A percentile compares a stretch with the other conserved stretches of the same genome.
Evolutionary conservation across 2,797 vertebrate species (phyloP).

Genomic region (Sylvia borin): DNA sequence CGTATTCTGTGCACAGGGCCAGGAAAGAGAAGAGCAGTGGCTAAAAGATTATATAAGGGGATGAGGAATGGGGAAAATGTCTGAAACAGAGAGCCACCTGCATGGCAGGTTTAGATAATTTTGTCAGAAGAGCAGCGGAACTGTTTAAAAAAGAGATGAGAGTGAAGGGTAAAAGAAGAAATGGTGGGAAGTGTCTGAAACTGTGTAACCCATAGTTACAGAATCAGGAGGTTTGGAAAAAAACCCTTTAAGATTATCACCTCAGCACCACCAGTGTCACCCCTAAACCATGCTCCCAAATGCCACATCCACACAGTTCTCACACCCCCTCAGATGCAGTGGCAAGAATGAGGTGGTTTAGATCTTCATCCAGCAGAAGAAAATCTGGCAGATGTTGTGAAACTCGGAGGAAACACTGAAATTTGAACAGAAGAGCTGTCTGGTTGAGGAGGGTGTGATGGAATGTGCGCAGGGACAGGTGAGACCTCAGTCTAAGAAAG

Average conservation of each 20-base stretch:
- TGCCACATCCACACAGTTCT: neutral
- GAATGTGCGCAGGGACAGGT: fast-evolving
- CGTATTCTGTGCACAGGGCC: fast-evolving
- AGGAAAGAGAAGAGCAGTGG: neutral
- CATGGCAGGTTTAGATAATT: neutral
- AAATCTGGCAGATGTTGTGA: neutral
- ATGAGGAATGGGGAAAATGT: neutral
- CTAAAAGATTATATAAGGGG: fast-evolving
- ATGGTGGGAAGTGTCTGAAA: neutral
- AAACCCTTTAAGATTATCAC: neutral
- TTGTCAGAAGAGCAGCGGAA: neutral
- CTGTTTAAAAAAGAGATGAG: neutral
- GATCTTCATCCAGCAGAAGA: neutral
- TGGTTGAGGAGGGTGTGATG: neutral
- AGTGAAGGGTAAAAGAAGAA: neutral
- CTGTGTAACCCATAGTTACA: neutral
- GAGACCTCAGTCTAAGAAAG: neutral
- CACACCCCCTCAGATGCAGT: fast-evolving
- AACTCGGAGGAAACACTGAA: neutral
- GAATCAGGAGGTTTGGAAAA: neutral
- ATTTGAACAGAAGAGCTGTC: neutral
- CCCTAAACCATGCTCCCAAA: neutral
- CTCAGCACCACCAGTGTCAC: neutral
- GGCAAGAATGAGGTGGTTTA: neutral
- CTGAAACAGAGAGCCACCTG: neutral